Base-by-base conservation (phyloP, 2,888 invertebrate genomes). In the Xylophagus ater region DNA sequence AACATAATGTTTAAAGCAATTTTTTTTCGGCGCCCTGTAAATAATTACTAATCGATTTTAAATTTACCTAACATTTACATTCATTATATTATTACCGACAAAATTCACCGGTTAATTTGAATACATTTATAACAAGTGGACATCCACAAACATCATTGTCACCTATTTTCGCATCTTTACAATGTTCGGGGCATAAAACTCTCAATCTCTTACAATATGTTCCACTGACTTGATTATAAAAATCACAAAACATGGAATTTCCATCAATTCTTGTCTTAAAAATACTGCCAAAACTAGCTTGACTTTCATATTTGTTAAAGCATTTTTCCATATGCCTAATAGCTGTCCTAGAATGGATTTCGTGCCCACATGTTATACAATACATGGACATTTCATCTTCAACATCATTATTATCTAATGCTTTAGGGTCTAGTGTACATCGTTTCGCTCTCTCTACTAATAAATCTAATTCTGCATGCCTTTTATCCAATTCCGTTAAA, bases 311-410 rank as follows among this genome's bases (percentile, higher is more conserved):
- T 75, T 96, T 96, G 49, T 89, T 84, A 64, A 93, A 97, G 62
- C 96, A 97, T 60, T 92, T 92, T 67, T 94, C 96, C 90, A 97
- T 92, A 57, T 97, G 97, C 53, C 88, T 87, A 14, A 94, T 78
- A 0, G 93, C 94, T 0, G 87, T 85, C 38, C 83, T 78, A 1
- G 89, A 85, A 59, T 88, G 85, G 43, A 96, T 84, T 68, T 96
- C 94, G 60, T 89, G 89, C 0, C 96, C 96, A 65, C 97, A 97
- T 0, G 94, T 94, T 21, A 96, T 88, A 62, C 97, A 97, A 60
- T 90, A 90, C 74, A 90, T 86, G 35, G 84, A 86, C 44, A 62
- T 62, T 52, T 81, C 79, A 44, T 73, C 75, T 49, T 73, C 73
- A 6, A 71, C 67, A 43, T 82, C 81, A 43, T 72, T 73, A 18